These are phyloP conservation scores for Volucella bombylans DNA, from an alignment of 2,888 invertebrate genomes.

Conservation along the genomic window DNA sequence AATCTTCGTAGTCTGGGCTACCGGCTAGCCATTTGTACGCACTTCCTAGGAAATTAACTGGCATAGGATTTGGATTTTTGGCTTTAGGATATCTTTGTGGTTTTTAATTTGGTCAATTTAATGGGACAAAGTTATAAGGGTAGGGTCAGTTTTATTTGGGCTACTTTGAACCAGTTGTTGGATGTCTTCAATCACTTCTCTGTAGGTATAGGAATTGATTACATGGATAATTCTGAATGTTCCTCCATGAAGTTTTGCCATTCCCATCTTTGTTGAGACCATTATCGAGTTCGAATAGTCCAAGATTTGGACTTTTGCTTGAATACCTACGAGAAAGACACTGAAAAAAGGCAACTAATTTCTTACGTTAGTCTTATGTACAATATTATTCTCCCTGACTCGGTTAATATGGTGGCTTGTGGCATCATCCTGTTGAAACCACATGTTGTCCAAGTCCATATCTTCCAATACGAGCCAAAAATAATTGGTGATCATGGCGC, in stretches of 20 bases:
- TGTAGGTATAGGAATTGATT: background rate
- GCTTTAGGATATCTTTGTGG: too few species aligned
- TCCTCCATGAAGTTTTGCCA: too few species aligned
- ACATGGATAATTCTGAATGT: background rate
- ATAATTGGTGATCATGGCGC: too few species aligned
- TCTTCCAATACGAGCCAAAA: too few species aligned
- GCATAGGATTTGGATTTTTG: too few species aligned
- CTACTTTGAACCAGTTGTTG: background rate
- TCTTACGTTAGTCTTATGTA: conserved; percentile 1
- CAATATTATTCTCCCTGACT: conserved; percentile 1
- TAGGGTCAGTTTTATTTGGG: too few species aligned
- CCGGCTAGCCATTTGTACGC: too few species aligned
- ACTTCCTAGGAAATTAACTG: too few species aligned
- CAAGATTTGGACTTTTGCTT: background rate
- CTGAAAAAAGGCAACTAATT: too few species aligned
- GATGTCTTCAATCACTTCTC: background rate
- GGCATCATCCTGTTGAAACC: too few species aligned
- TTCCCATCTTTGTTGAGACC: background rate
- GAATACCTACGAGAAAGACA: background rate
- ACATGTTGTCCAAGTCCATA: too few species aligned
- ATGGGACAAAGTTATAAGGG: background rate
- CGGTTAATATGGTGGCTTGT: background rate
- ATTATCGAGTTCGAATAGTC: background rate
- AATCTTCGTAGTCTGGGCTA: too few species aligned
- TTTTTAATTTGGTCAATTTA: background rate